These are phyloP conservation scores for Nowickia ferox DNA, from an alignment of 2,888 invertebrate genomes.

Conservation along the genomic window DNA sequence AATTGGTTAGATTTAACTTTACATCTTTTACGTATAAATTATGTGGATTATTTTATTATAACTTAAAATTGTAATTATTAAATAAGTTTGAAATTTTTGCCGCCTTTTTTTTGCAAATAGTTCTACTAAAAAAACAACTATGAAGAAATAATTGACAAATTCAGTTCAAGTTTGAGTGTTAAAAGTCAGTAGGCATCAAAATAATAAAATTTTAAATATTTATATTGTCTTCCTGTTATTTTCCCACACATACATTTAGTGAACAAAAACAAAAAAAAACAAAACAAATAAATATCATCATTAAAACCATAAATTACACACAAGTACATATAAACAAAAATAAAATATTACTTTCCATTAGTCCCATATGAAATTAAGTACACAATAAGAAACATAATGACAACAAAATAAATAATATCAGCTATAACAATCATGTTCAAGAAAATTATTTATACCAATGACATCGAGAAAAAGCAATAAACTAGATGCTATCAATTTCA, in stretches of 20 bases:
- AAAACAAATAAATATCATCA: conserved; percentile 25
- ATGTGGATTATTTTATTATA: no score
- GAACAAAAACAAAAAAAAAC: background rate
- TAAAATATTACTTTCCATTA: conserved; percentile 29
- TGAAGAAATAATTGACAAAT: no score
- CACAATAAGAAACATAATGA: background rate
- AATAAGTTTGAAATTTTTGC: no score
- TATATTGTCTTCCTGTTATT: background rate
- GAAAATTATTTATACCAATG: conserved; percentile 5
- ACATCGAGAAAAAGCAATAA: conserved; percentile 35
- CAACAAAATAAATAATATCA: conserved; percentile 15
- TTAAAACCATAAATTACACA: conserved; percentile 26
- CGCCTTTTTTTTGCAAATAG: no score
- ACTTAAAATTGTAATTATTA: no score
- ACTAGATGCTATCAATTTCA: conserved; percentile 33
- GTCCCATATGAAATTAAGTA: background rate
- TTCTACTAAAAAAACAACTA: no score
- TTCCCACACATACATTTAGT: background rate
- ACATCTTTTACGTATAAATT: no score
- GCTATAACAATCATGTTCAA: background rate
- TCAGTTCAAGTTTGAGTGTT: no score
- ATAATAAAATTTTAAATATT: no score
- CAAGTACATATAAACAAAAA: background rate
- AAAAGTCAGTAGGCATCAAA: no score
- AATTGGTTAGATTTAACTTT: no score